phyloP scores from a whole-genome alignment of 1,140 invertebrate species.

The Caenorhabditis inopinata region DNA sequence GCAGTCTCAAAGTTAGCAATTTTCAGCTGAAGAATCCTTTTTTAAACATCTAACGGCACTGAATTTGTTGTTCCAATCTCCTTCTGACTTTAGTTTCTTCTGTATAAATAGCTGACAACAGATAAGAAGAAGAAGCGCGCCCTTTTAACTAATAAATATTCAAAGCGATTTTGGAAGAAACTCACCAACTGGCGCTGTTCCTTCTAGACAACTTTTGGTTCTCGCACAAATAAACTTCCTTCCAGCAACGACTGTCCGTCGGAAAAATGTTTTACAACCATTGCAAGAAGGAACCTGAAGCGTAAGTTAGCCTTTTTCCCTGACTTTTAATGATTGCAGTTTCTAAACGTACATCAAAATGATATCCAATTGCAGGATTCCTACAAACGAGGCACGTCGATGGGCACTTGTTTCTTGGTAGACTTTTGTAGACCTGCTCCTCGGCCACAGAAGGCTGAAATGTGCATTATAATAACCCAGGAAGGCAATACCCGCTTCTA shows the following conservation, averaged over 20 bases:
- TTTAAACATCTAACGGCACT: no score
- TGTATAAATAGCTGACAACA: no score
- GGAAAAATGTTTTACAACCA: constrained; percentile 20
- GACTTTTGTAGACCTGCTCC: background rate
- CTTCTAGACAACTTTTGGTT: background rate
- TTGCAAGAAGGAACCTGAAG: constrained; percentile 6
- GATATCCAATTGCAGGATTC: constrained; percentile 5
- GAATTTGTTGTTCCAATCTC: no score
- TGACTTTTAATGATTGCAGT: no score
- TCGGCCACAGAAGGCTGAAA: constrained; percentile 9
- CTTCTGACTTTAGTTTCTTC: no score
- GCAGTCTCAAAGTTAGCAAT: no score
- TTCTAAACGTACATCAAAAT: background rate
- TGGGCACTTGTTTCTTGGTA: constrained; percentile 6
- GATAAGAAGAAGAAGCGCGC: no score
- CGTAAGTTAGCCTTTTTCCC: no score
- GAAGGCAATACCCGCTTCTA: no score
- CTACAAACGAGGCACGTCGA: constrained; percentile 13
- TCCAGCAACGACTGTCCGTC: background rate
- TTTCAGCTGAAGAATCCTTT: no score
- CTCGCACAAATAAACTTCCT: background rate
- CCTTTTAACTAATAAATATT: no score
- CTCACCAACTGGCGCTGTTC: constrained; percentile 4
- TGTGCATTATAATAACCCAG: background rate
- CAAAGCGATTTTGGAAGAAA: background rate